A percentile compares a stretch with the other conserved stretches of the same genome.
These are phyloP conservation scores for Dascyllus trimaculatus DNA, from an alignment of 2,113 vertebrate genomes.

Conservation along the genomic window DNA sequence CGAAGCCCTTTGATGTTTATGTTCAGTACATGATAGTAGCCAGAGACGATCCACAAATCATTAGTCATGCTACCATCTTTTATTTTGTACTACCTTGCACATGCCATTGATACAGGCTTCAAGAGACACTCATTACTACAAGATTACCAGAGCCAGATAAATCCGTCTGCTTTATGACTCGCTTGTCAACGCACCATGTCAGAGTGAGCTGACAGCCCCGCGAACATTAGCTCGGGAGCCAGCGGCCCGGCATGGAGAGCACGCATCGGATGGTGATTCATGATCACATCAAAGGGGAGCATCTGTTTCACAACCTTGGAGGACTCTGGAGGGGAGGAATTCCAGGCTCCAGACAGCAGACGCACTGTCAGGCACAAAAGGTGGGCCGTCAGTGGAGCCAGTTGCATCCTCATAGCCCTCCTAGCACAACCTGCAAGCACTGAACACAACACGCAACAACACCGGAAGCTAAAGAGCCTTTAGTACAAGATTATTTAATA, in stretches of 20 bases:
- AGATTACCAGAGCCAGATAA: constrained; percentile 46
- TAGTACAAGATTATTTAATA: not conserved
- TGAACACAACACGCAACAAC: too few species aligned
- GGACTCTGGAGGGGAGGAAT: constrained; percentile 28
- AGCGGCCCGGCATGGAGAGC: constrained; percentile 49
- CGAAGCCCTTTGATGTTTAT: constrained; percentile 18
- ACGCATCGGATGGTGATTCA: constrained; percentile 66
- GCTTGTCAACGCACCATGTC: constrained; percentile 51
- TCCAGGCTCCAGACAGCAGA: constrained; percentile 15
- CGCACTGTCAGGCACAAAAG: constrained; percentile 9
- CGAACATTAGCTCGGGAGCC: constrained; percentile 44
- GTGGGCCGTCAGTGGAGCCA: constrained; percentile 1
- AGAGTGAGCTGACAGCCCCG: constrained; percentile 50
- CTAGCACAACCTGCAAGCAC: not conserved
- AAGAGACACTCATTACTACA: constrained; percentile 45
- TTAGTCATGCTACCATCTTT: constrained; percentile 12
- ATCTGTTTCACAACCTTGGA: constrained; percentile 64
- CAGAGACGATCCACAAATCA: constrained; percentile 30
- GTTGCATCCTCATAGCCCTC: constrained; percentile 5
- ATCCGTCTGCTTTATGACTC: constrained; percentile 32
- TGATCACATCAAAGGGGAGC: constrained; percentile 73
- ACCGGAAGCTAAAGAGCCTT: too few species aligned
- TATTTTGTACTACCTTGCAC: constrained; percentile 21
- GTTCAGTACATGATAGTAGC: not conserved
- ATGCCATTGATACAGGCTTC: constrained; percentile 43